Conservation (phyloP, 2,113 vertebrate genomes). For the Spea bombifrons region DNA sequence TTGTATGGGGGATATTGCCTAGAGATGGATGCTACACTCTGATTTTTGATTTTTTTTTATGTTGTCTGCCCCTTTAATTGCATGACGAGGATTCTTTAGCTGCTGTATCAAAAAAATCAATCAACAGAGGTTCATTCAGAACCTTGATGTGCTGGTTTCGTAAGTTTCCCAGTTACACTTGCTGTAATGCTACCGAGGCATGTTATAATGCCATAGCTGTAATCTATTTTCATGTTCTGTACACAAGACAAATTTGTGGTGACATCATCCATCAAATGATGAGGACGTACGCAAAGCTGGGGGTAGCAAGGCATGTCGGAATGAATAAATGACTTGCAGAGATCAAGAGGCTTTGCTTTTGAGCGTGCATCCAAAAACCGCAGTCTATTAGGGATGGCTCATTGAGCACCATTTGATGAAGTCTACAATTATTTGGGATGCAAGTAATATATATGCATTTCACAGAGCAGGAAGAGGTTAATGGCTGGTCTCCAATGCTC, state of each 20-base stretch:
- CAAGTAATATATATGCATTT: constrained; percentile 4
- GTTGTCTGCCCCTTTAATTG: too few species aligned
- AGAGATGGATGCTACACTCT: too few species aligned
- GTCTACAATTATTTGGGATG: constrained; percentile 20
- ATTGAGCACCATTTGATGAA: constrained; percentile 33
- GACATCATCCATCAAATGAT: constrained; percentile 40
- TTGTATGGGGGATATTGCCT: too few species aligned
- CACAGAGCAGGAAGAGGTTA: constrained; percentile 8
- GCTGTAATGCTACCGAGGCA: constrained; percentile 27
- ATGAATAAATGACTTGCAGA: constrained; percentile 20
- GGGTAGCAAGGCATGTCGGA: constrained; percentile 18
- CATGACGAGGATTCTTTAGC: too few species aligned
- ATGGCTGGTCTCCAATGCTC: constrained; percentile 6
- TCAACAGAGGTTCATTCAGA: too few species aligned
- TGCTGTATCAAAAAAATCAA: too few species aligned
- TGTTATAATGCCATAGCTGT: constrained; percentile 29
- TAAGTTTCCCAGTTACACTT: constrained; percentile 6
- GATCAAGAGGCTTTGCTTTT: constrained; percentile 21
- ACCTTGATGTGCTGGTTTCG: background rate
- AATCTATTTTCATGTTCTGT: constrained; percentile 32
- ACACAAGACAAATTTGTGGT: constrained; percentile 37
- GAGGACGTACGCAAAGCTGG: constrained; percentile 32
- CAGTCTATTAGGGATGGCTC: constrained; percentile 32
- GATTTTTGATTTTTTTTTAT: too few species aligned
- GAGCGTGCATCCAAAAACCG: constrained; percentile 16